These are phyloP conservation scores for Arremon aurantiirostris DNA, from an alignment of 2,797 vertebrate genomes.

Conservation along the genomic window DNA sequence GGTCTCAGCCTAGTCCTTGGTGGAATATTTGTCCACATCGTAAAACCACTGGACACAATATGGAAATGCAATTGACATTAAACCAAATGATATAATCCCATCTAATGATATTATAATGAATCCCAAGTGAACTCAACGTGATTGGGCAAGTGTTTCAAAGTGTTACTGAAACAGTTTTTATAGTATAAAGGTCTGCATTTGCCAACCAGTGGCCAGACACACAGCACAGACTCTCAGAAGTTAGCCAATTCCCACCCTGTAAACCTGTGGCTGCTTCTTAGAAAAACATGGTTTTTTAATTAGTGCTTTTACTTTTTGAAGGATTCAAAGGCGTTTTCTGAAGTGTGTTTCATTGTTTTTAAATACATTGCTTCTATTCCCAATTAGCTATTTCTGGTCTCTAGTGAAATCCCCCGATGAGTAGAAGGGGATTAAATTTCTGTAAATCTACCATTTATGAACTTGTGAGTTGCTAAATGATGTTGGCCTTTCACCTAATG, in stretches of 20 bases:
- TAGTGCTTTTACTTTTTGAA: slow-evolving; percentile 54
- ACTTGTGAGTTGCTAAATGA: slow-evolving; percentile 68
- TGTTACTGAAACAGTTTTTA: slow-evolving; percentile 76
- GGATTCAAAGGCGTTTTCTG: slow-evolving; percentile 43
- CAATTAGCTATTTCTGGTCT: slow-evolving; percentile 70
- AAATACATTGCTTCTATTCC: neutral
- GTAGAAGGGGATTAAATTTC: slow-evolving; percentile 62
- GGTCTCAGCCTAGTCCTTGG: slow-evolving; percentile 67
- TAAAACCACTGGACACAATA: slow-evolving; percentile 80
- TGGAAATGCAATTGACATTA: slow-evolving; percentile 79
- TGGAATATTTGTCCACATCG: slow-evolving; percentile 79
- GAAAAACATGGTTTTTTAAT: slow-evolving; percentile 70
- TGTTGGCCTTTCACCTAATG: slow-evolving; percentile 66
- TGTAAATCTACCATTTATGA: slow-evolving; percentile 73
- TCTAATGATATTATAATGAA: slow-evolving; percentile 80
- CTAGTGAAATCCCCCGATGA: slow-evolving; percentile 65
- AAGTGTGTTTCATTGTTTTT: slow-evolving; percentile 29
- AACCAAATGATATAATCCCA: slow-evolving; percentile 79
- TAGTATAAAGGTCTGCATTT: slow-evolving; percentile 68
- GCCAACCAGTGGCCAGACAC: slow-evolving; percentile 71
- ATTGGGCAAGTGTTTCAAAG: slow-evolving; percentile 79
- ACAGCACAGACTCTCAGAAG: slow-evolving; percentile 61
- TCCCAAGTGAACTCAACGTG: slow-evolving; percentile 76
- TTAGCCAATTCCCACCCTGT: slow-evolving; percentile 57
- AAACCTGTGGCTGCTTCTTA: slow-evolving; percentile 63